Percentiles rank a stretch among this genome's conserved stretches.
Conservation (phyloP, 1,140 invertebrate genomes). For the Globodera rostochiensis region DNA sequence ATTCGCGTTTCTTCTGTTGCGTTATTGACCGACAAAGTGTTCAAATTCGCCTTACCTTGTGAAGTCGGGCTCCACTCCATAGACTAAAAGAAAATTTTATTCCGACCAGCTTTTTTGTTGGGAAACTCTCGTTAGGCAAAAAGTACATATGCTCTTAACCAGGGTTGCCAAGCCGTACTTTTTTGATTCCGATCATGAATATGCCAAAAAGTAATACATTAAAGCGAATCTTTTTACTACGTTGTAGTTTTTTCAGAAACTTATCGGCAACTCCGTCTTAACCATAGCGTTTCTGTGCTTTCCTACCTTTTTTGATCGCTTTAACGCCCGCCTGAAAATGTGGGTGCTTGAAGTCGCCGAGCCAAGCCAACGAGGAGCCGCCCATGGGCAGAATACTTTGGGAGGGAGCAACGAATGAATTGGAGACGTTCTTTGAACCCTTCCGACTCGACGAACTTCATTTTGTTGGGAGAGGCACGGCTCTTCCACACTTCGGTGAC, state of each 20-base stretch:
- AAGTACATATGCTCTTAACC: too few relatives aligned
- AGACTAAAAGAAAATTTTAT: constrained; percentile 71
- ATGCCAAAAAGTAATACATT: too few relatives aligned
- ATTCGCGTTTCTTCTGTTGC: neutral
- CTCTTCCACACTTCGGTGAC: constrained; percentile 43
- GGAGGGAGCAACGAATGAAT: neutral
- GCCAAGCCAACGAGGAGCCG: constrained; percentile 85
- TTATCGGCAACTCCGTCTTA: too few relatives aligned
- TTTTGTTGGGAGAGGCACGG: constrained; percentile 42
- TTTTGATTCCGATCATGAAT: too few relatives aligned
- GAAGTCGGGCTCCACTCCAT: constrained; percentile 87
- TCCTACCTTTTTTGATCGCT: constrained; percentile 76
- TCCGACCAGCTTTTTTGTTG: neutral
- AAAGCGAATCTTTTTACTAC: too few relatives aligned
- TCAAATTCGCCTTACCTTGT: constrained; percentile 67
- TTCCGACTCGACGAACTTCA: constrained; percentile 10
- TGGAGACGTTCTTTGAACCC: constrained; percentile 18
- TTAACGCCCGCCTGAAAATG: constrained; percentile 84
- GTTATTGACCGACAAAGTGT: too few relatives aligned
- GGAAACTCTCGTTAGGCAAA: too few relatives aligned
- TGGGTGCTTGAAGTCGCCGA: constrained; percentile 84
- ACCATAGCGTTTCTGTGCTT: neutral
- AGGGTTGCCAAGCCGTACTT: too few relatives aligned
- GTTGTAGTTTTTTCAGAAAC: too few relatives aligned
- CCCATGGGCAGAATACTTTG: constrained; percentile 71